phyloP scores from a whole-genome alignment of 2,888 invertebrate genomes.

The Opisthograptis luteolata region DNA sequence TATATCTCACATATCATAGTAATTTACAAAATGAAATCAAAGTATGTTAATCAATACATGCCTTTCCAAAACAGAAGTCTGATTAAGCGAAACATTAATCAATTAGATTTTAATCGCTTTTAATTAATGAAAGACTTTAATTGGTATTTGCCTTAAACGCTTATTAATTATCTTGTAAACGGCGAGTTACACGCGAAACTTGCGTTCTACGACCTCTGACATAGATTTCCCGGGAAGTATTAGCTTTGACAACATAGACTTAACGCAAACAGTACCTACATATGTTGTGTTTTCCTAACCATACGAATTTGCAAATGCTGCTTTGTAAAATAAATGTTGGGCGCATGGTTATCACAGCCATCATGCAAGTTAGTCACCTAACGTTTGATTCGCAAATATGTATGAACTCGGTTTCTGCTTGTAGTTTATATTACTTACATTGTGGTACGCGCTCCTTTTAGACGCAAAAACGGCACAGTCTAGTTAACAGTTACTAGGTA shows the following conservation, averaged over 20 bases:
- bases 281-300: no score
- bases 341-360: not conserved
- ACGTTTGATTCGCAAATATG: not conserved
- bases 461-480: constrained; percentile 19
- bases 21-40: no score
- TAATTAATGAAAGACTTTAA: constrained; percentile 66
- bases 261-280: not conserved
- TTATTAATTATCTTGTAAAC: constrained; percentile 69
- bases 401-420: not conserved
- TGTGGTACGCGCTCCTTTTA: constrained; percentile 45
- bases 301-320: not conserved
- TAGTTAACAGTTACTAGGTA: constrained; percentile 31
- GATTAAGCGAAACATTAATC: constrained; percentile 51
- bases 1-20: no score
- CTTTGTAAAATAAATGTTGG: not conserved
- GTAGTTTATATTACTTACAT: not conserved
- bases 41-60: constrained; percentile 8
- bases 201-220: constrained; percentile 68
- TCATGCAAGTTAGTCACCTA: not conserved
- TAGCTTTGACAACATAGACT: constrained; percentile 32
- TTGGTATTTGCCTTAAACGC: constrained; percentile 59
- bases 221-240: constrained; percentile 67
- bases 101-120: constrained; percentile 55
- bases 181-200: constrained; percentile 57
- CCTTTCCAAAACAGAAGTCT: constrained; percentile 35